These are phyloP conservation scores for Dendrocincla fuliginosa DNA, from an alignment of 2,797 vertebrate genomes.

Conservation along the genomic window DNA sequence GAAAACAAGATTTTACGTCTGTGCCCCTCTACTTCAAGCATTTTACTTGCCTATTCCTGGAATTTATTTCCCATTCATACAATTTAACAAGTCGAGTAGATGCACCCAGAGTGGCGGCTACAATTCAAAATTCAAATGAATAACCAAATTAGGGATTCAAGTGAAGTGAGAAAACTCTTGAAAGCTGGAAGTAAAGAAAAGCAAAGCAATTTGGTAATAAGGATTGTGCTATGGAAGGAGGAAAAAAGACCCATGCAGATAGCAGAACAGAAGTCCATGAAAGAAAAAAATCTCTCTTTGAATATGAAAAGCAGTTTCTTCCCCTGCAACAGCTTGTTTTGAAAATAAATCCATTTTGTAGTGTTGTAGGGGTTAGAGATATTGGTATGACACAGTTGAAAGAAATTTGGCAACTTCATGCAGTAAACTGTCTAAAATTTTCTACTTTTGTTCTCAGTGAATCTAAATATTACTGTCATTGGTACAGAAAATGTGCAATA, in stretches of 20 bases:
- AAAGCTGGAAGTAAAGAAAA: not conserved
- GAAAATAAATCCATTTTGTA: not conserved
- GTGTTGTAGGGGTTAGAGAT: not conserved
- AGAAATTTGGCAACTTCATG: not conserved
- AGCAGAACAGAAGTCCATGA: not conserved
- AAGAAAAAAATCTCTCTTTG: not conserved
- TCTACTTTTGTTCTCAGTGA: not conserved
- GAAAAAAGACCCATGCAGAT: not conserved
- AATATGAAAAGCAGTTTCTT: not conserved
- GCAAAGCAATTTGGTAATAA: not conserved
- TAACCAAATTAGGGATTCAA: not conserved
- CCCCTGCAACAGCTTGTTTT: not conserved
- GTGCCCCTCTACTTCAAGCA: not conserved
- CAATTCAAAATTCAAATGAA: not conserved
- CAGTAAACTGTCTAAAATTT: not conserved
- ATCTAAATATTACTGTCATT: not conserved
- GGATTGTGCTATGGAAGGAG: not conserved
- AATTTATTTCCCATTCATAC: not conserved
- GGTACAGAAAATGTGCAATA: slow-evolving; percentile 3
- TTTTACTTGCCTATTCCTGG: not conserved
- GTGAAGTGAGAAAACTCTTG: not conserved
- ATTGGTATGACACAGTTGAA: not conserved
- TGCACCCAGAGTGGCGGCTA: not conserved
- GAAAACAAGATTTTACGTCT: not conserved
- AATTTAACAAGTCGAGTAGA: not conserved